These are phyloP conservation scores for Odontomachus brunneus DNA, from an alignment of 1,140 invertebrate species.

Conservation along the genomic window DNA sequence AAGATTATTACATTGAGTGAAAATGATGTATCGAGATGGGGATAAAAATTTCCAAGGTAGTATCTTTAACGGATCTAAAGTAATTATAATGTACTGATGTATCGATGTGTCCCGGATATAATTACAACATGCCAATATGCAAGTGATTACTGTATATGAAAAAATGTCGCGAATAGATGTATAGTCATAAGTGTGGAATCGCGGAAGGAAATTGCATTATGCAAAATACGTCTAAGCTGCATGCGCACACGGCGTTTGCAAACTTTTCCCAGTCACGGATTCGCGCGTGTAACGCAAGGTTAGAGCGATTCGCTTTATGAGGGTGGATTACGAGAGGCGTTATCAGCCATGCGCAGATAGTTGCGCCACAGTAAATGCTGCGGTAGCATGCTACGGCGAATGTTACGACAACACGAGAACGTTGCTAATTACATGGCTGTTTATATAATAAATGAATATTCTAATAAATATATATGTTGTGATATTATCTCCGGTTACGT, in stretches of 20 bases:
- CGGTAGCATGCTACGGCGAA: background rate
- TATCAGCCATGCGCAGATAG: slow-evolving; percentile 31
- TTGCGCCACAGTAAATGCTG: background rate
- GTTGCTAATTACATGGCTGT: background rate
- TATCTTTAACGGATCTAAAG: background rate
- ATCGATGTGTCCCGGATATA: too few species aligned
- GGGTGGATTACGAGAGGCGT: slow-evolving; percentile 11
- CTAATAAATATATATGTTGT: background rate
- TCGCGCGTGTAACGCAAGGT: background rate
- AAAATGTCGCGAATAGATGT: background rate
- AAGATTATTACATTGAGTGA: background rate
- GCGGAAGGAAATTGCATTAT: slow-evolving; percentile 31
- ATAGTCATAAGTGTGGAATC: background rate
- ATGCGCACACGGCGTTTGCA: background rate
- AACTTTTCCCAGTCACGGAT: slow-evolving; percentile 25
- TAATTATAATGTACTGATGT: background rate
- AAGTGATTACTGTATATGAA: background rate
- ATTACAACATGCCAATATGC: background rate
- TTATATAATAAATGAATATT: background rate
- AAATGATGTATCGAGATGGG: background rate
- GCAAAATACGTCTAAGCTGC: slow-evolving; percentile 30
- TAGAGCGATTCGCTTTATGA: background rate
- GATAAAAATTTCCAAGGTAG: background rate
- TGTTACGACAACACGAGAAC: background rate
- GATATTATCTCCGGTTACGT: background rate